Percentiles rank a stretch among this genome's conserved stretches.
phyloP scores from a whole-genome alignment of 2,113 vertebrate genomes.

The Microcebus ravelobensis region DNA sequence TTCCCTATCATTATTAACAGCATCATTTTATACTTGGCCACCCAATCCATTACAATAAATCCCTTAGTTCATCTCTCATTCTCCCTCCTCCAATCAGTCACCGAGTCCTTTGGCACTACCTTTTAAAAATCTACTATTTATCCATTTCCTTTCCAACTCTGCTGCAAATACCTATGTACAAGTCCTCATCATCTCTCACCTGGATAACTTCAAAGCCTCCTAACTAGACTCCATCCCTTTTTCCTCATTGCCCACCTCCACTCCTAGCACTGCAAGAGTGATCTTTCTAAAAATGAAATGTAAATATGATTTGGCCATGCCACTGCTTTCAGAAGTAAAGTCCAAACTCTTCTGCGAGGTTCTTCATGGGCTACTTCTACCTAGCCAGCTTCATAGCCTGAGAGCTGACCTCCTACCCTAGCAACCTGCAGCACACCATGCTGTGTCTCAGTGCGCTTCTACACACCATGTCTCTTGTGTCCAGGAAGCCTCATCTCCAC shows the following conservation, averaged over 20 bases:
- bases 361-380: not conserved
- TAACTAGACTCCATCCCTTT: not conserved
- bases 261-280: not conserved
- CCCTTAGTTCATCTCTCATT: not conserved
- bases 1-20: slow-evolving; percentile 14
- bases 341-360: not conserved
- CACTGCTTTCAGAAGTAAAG: not conserved
- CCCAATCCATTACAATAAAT: not conserved
- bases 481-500: not conserved
- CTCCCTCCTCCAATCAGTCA: not conserved
- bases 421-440: not conserved
- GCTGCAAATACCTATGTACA: not conserved
- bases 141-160: slow-evolving; percentile 6
- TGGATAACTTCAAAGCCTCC: not conserved
- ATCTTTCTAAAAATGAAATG: slow-evolving; percentile 19
- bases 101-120: not conserved
- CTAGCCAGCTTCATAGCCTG: not conserved
- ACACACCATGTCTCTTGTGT: not conserved
- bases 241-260: not conserved
- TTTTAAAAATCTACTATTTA: not conserved
- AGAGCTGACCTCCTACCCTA: not conserved
- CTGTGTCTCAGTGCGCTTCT: not conserved
- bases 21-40: not conserved
- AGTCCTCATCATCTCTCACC: not conserved
- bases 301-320: not conserved